A percentile compares a stretch with the other conserved stretches of the same genome.
These are phyloP conservation scores for Epicauta chinensis DNA, from an alignment of 1,140 invertebrate genomes.

Conservation along the genomic window DNA sequence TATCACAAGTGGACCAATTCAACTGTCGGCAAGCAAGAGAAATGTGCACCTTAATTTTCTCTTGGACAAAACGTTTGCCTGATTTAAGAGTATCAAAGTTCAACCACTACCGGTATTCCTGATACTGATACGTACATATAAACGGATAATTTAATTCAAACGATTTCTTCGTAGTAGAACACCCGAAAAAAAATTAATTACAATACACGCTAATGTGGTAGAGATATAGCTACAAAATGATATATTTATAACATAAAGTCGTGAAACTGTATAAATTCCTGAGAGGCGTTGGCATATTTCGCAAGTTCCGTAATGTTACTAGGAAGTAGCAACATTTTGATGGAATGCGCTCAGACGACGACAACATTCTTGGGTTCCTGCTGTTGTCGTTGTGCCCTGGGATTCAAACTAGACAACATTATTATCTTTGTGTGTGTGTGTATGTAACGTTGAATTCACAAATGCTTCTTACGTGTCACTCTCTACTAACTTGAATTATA, in stretches of 20 bases:
- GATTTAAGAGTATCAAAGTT: conserved; percentile 32
- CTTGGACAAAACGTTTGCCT: conserved; percentile 33
- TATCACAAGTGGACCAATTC: conserved; percentile 35
- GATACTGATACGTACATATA: conserved; percentile 20
- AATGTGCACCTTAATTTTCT: conserved; percentile 37
- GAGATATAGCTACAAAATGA: too few relatives aligned
- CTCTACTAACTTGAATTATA: background rate
- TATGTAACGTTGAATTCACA: conserved; percentile 2
- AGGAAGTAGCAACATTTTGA: conserved; percentile 27
- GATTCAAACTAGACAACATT: conserved; percentile 30
- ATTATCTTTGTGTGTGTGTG: conserved; percentile 21
- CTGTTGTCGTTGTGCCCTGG: conserved; percentile 15
- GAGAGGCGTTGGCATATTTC: conserved; percentile 31
- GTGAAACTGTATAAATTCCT: conserved; percentile 29
- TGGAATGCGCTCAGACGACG: conserved; percentile 25
- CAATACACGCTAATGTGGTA: too few relatives aligned
- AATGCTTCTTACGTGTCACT: conserved; percentile 13
- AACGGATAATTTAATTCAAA: background rate
- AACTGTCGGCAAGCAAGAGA: conserved; percentile 34
- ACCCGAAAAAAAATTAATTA: background rate
- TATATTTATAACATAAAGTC: conserved; percentile 1
- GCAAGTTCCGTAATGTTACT: conserved; percentile 27
- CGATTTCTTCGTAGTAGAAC: too few relatives aligned
- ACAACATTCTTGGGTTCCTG: conserved; percentile 28
- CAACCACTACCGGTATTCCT: conserved; percentile 33